Evolutionary conservation across 2,888 invertebrate genomes (phyloP).

Genomic region (Cetonia aurata): DNA sequence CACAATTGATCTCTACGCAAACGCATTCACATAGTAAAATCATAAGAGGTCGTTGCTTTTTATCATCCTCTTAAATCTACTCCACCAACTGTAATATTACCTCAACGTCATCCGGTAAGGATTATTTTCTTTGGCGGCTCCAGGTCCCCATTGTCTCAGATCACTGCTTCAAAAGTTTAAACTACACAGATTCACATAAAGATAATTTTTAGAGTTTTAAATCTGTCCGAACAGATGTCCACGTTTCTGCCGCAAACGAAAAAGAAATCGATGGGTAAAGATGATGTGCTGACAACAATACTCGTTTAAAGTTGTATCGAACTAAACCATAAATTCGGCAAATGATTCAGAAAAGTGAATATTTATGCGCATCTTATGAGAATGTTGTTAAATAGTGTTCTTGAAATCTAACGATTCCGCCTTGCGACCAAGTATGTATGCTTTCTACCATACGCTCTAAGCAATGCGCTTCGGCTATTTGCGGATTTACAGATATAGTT

Average conservation of each 20-base stretch:
- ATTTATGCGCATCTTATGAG: background rate
- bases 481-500: too few species aligned
- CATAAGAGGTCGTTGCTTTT: constrained; percentile 27
- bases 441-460: too few species aligned
- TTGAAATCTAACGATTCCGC: too few species aligned
- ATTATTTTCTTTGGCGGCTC: constrained; percentile 44
- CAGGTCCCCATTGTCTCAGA: constrained; percentile 42
- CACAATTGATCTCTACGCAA: too few species aligned
- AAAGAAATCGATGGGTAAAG: background rate
- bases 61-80: constrained; percentile 28
- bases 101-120: constrained; percentile 35
- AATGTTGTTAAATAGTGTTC: too few species aligned
- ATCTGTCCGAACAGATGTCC: constrained; percentile 29
- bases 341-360: background rate
- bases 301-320: background rate
- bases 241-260: constrained; percentile 4
- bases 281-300: constrained; percentile 16
- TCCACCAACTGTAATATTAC: constrained; percentile 28
- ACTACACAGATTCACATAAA: constrained; percentile 45
- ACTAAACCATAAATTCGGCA: background rate
- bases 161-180: constrained; percentile 43
- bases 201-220: constrained; percentile 43
- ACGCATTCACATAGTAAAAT: constrained; percentile 19
- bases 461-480: too few species aligned
- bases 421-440: too few species aligned